Evolutionary conservation across 2,797 vertebrate genomes (phyloP), one percentile per base, ranked within the genome.

Genomic region (Centropyge bicolor): DNA sequence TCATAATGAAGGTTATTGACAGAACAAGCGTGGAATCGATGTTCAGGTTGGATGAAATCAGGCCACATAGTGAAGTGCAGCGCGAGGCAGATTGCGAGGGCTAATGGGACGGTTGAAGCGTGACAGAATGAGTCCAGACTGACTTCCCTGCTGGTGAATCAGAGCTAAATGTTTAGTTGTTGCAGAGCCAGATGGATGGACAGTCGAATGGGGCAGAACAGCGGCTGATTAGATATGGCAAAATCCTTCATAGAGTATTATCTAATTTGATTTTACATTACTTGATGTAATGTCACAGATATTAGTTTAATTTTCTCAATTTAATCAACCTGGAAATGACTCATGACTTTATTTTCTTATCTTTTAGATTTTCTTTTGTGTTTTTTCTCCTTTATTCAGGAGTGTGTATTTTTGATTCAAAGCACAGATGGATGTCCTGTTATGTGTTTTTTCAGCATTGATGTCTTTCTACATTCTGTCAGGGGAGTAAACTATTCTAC

Each of bases 141-240:
- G 83, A 76, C 57, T 72, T 81, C 20, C 64, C 83, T 85, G 86
- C 77, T 89, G 78, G 46, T 81, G 57, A 80, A 81, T 83, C 51
- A 36, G 62, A 81, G 54, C 68, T 81, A 75, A 70, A 77, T 59
- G 62, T 70, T 81, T 9, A 17, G 56, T 46, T 40, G 68, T 61
- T 72, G 48, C 36, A 48, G 36, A 78, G 43, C 61, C 72, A 86
- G 78, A 83, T 78, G 62, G 60, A 65, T 7, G 55, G 20, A 35
- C 14, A 62, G 19, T 41, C 55, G 46, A 76, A 51, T 43, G 52
- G n/a, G 31, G 16, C 46, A 49, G 52, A 60, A 57, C 0, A 12
- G 5, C 27, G 27, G 27, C 27, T 45, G 27, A 71, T 43, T 38
- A 38, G 41, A 3, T 22, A 46, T 38, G 8, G 20, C 20, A 40